Evolutionary conservation across 2,888 invertebrate species (phyloP).

Genomic region (Holacanthella duospinosa): DNA sequence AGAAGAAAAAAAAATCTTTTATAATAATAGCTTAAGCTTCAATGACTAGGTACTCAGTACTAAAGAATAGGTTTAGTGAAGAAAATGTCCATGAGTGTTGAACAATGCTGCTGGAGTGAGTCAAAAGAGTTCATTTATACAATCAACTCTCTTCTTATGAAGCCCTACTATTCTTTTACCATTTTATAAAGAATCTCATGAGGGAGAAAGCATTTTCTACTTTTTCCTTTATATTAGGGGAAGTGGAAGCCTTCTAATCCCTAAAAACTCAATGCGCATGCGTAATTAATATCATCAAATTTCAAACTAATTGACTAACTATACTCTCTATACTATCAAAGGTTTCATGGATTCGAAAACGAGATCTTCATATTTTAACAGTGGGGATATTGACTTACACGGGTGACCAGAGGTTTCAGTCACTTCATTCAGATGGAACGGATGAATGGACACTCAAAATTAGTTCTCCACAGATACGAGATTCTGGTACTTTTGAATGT

Average conservation of each 20-base stretch:
- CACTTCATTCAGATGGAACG: slow-evolving; percentile 58
- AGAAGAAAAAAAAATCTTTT: background rate
- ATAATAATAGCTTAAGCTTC: background rate
- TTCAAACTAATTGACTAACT: no score
- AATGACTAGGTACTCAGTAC: background rate
- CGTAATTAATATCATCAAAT: no score
- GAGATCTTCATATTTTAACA: slow-evolving; percentile 64
- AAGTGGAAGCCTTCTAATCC: no score
- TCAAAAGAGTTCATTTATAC: background rate
- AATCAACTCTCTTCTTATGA: background rate
- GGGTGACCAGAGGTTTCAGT: slow-evolving; percentile 61
- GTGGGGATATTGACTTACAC: slow-evolving; percentile 63
- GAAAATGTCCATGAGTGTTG: background rate
- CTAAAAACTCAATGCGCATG: no score
- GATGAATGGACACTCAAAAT: slow-evolving; percentile 64
- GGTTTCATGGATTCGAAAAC: no score
- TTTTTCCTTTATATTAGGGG: slow-evolving; percentile 47
- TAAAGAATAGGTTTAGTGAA: no score
- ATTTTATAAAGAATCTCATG: background rate
- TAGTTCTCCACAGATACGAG: slow-evolving; percentile 56
- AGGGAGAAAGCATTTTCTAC: background rate
- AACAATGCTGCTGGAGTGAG: background rate
- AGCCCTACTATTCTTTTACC: background rate
- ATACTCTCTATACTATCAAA: no score
- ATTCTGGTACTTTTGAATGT: slow-evolving; percentile 62